Base-by-base conservation (phyloP, 2,113 vertebrate genomes). In the Spea bombifrons region DNA sequence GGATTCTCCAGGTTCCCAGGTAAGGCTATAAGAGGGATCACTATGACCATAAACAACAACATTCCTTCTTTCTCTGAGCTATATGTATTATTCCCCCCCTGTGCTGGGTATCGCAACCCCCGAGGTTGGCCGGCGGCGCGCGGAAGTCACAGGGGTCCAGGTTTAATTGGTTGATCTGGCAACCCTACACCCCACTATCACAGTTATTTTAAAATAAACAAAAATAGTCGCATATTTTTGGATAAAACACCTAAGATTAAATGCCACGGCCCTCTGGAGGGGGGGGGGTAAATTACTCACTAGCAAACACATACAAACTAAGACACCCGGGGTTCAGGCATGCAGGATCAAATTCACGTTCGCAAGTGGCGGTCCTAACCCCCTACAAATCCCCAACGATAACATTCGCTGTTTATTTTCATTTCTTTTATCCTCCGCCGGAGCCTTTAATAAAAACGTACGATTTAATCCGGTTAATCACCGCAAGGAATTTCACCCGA, bases 301-400 rank as follows among this genome's bases (percentile, higher is more conserved):
- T 67, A 73, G 46, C 55, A 73, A 66, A 61, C 70, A 72, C 65
- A 53, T 50, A 73, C 77, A 67, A 57, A 66, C 17, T 45, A 5
- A 16, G 45, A 66, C 63, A 73, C 77, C 77, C 67, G 71, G 47
- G 70, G 77, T 59, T 61, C 59, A 80, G 59, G 77, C 73, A 80
- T 80, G 77, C 44, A 4, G 43, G 48, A 71, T 10, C 17, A 30
- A 63, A 78, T 78, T 65, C n/a, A 30, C 30, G 12, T 13, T 30
- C 44, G 44, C 44, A 67, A 46, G 69, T 50, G 12, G 47, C 71
- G 50, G 15, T n/a, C 15, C 46, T 57, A 43, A 12, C 75, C 16
- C 5, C 46, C n/a, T 7, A n/a, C 69, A 53, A 66, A 79, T 12
- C 44, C 30, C 30, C 30, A 30, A 30, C 30, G 30, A 30, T 30